Evolutionary conservation across 2,113 vertebrate species (phyloP), one percentile per base, ranked within the genome.

Genomic region (Hemiprocne comata): DNA sequence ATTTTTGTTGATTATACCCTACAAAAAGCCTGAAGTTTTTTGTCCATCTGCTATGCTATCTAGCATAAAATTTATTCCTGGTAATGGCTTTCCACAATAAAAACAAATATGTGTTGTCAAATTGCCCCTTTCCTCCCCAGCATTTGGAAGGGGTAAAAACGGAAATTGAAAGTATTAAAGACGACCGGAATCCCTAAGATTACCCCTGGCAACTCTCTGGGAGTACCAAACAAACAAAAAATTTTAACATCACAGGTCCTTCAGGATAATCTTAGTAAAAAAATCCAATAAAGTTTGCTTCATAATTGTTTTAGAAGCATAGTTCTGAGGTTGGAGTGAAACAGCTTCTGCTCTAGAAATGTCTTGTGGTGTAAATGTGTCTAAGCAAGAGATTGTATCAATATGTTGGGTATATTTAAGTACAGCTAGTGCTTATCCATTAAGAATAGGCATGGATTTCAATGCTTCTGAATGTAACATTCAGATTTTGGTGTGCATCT

Each of bases 1-100:
- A 25, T 31, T 87, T 88, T 88, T 92, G 42, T 46, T 88, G 50
- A 55, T 77, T 70, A 29, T 76, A 89, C 48, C 33, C 64, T 80
- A 64, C 18, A 80, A 48, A 86, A 83, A 93, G 20, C 33, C 44
- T n/a, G 54, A 53, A 87, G 38, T 58, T 13, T 84, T 84, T 85
- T 73, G 25, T 55, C 38, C 53, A 4, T 60, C 34, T 87, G 4
- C 34, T 72, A 20, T 78, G 25, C 11, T 69, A 9, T 64, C 38
- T 40, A 76, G 17, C 7, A 34, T 20, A 83, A 55, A 54, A 21
- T 16, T 17, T 58, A 40, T 58, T 26, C 17, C 34, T 25, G 23
- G 13, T 42, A 69, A 53, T 66, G n/a, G 9, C 38, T 78, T 88
- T 83, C 10, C 15, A 50, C 24, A 26, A 31, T 48, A 53, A 74